Evolutionary conservation across 2,797 vertebrate genomes (phyloP), one percentile per base, ranked within the genome.

Genomic region (Sebastes nivosus): DNA sequence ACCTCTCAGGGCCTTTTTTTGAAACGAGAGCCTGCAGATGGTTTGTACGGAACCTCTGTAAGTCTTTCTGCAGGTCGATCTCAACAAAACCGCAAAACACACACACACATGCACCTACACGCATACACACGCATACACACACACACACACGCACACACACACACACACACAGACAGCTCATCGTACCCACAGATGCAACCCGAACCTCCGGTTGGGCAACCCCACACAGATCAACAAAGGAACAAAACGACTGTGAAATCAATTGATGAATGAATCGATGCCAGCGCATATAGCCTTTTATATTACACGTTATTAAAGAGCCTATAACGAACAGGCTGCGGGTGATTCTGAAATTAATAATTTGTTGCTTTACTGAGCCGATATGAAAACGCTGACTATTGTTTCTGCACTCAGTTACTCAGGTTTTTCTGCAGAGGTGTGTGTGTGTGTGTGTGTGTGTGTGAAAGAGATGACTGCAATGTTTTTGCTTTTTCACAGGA

Each of bases 161-260:
- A 67, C 76, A 36, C 72, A 54, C 73, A 73, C 72, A 67, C 32
- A 60, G 25, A 27, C 75, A 67, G 73, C 59, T 82, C 79, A 77
- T 83, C 82, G 68, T 86, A 85, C 82, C 87, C 89, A 83, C 89
- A 90, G 82, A 88, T 85, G 92, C 86, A 94, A 93, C 88, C 88
- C 85, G 92, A 94, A 94, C 91, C 94, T 93, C 92, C 84, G 84
- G 89, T 91, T 88, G 90, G 92, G 90, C 86, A 92, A 91, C 83
- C 89, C 92, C 89, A 92, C 90, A 93, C 88, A 92, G 88, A 92
- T 92, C 92, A 92, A 94, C 93, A 92, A 91, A 93, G 87, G 89
- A 92, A 90, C 91, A 94, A 94, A 93, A 94, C 88, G 91, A 89
- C 92, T 92, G 93, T 93, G 91, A 94, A 94, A 95, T 94, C 93